Percentiles rank a stretch among this genome's conserved stretches.
Evolutionary conservation across 2,888 invertebrate species (phyloP).

Genomic region (Nemapogon koenigi): DNA sequence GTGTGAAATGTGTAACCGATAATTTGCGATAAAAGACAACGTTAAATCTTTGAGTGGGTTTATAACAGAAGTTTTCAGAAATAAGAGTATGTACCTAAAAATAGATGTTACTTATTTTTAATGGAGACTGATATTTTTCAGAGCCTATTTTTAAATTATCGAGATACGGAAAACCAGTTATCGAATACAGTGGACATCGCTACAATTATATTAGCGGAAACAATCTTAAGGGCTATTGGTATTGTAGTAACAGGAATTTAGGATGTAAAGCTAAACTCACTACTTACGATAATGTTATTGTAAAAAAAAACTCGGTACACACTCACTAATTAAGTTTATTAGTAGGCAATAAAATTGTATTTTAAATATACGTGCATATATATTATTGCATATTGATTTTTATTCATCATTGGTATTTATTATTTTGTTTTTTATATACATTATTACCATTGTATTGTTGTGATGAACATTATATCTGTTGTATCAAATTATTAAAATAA

Average conservation of each 20-base stretch:
- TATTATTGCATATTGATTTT: too few relatives aligned
- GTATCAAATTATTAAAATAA: too few relatives aligned
- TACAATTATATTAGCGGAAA: neutral
- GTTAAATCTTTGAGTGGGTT: too few relatives aligned
- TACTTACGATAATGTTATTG: slow-evolving; percentile 22
- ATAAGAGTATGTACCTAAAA: neutral
- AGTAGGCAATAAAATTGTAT: too few relatives aligned
- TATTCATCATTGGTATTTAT: too few relatives aligned
- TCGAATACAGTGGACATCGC: neutral
- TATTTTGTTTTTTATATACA: too few relatives aligned
- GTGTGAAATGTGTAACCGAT: too few relatives aligned
- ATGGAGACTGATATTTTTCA: neutral
- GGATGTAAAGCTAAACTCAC: slow-evolving; percentile 23
- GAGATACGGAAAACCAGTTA: neutral
- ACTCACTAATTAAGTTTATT: neutral
- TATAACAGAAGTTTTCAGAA: neutral
- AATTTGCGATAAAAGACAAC: too few relatives aligned
- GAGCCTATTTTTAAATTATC: neutral
- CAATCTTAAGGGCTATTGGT: slow-evolving; percentile 38
- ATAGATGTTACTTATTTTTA: neutral
- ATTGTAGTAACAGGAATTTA: slow-evolving; percentile 26
- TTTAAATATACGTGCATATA: too few relatives aligned
- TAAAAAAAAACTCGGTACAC: slow-evolving; percentile 17
- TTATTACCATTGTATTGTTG: too few relatives aligned
- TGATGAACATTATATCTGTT: too few relatives aligned